Base-by-base conservation (phyloP, 30 jellyfish, hydroid and myxozoan species). In the Turritopsis dohrnii region DNA sequence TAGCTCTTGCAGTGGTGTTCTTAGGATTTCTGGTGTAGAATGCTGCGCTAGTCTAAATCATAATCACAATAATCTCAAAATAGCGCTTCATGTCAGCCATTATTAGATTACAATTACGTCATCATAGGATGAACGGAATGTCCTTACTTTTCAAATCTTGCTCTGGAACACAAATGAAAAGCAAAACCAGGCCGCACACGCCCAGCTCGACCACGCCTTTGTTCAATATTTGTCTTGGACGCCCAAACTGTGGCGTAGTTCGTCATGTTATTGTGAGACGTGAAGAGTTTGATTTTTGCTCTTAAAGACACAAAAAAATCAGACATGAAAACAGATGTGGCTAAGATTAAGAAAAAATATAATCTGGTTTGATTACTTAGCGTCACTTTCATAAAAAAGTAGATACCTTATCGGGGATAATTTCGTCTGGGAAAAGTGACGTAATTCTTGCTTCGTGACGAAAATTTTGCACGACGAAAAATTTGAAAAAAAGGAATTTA, bases 211-310 rank as follows among this genome's bases (percentile, higher is more conserved):
- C 97, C 97, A 29, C 85, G 74, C 25, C 97, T 71, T 79, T 92
- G 97, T 71, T 92, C 97, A 91, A 92, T 74, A 79, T 92, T 92
- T 17, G 97, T 87, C 65, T 79, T 84, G 20, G 97, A 92, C 21
- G 97, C 97, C 97, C 97, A 92, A 28, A 92, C 96, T 1, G 96
- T 92, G 19, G 97, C 96, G 81, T 92, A 92, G 84, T 92, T 92
- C 27, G 96, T 92, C 97, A 92, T 92, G 84, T 92, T 92, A 79
- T 92, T 92, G 79, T 92, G 97, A 1, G 97, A 87, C 18, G 97
- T 92, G 53, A 92, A 92, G 21, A 87, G 84, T 71, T 92, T 92
- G 87, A 92, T 87, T 82, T 92, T 92, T 71, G 97, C 97, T 73
- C 97, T 92, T 28, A 76, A 76, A 66, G 1, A 65, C 1, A 26